phyloP scores from a whole-genome alignment of 2,113 vertebrate genomes.

The Heterochromis multidens region DNA sequence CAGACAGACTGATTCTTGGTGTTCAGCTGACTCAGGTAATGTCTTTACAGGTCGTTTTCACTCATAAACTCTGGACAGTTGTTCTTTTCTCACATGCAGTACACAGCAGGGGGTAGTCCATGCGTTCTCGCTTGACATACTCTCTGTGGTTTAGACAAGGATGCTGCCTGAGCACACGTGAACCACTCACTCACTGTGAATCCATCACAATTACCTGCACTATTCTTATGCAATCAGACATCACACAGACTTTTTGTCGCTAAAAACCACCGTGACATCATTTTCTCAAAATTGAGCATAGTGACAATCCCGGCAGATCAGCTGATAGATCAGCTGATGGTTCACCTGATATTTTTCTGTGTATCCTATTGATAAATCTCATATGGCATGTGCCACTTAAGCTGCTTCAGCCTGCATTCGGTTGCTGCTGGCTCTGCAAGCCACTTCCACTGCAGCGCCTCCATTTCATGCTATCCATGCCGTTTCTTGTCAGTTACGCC shows the following conservation, averaged over 20 bases:
- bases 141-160: not conserved
- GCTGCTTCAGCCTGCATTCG: not conserved
- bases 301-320: too few species aligned
- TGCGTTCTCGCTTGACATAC: not conserved
- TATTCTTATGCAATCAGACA: not conserved
- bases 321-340: too few species aligned
- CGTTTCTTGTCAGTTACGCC: too few species aligned
- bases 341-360: not conserved
- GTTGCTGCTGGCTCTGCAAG: not conserved
- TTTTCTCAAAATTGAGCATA: not conserved
- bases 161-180: not conserved
- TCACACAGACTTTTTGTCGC: not conserved
- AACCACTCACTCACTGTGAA: not conserved
- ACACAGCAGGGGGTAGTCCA: accelerated
- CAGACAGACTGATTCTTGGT: not conserved
- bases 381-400: not conserved
- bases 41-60: too few species aligned
- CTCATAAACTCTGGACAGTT: too few species aligned
- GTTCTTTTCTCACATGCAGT: not conserved
- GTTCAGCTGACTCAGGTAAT: not conserved
- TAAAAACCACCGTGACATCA: not conserved
- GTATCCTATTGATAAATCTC: not conserved
- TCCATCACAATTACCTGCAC: not conserved
- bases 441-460: not conserved
- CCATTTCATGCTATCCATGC: not conserved